Evolutionary conservation across 2,888 invertebrate species (phyloP), one percentile per base, ranked within the genome.

Genomic region (Drosophila kokeensis): DNA sequence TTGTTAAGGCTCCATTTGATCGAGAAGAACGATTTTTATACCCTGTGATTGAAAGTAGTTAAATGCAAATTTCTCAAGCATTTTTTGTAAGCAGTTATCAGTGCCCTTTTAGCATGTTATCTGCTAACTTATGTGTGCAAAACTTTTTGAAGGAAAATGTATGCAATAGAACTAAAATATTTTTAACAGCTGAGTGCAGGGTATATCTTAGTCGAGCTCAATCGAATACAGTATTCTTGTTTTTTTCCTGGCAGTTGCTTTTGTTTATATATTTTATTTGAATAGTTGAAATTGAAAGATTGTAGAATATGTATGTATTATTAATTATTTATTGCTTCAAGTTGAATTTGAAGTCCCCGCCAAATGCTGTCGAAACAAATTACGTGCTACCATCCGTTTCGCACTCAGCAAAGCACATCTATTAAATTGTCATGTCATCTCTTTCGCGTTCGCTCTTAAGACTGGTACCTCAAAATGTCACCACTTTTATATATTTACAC

Each of bases 401-500:
- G 15, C 24, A 15, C 15, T 45, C 24, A 2, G 15, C 24, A 45
- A 45, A 45, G 24, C 15, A 8, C 2, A 24, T 7, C 4, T 24
- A 24, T 24, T 45, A 15, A 45, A 24, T 24, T 45, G 13, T 21
- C 11, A 42, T 21, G 42, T 11, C 11, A 6, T 42, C 42, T 42
- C 11, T 42, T 21, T 42, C 5, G 24, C 15, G 4, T 8, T 24
- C 4, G 45, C 45, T 45, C 15, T 8, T 45, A 8, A 24, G 15
- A 45, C 15, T 15, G 45, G 15, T 2, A 45, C 15, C 7, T 21
- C 15, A 15, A 4, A 45, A 45, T 24, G 24, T 45, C 45, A 45
- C 45, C 45, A 45, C 24, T 45, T 40, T 40, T 45, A 24, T 45
- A 45, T 45, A 24, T 63, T 60, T 21, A 34, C 50, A 79, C 55